phyloP scores from a whole-genome alignment of 2,888 invertebrate genomes.

The Trisateles emortualis region DNA sequence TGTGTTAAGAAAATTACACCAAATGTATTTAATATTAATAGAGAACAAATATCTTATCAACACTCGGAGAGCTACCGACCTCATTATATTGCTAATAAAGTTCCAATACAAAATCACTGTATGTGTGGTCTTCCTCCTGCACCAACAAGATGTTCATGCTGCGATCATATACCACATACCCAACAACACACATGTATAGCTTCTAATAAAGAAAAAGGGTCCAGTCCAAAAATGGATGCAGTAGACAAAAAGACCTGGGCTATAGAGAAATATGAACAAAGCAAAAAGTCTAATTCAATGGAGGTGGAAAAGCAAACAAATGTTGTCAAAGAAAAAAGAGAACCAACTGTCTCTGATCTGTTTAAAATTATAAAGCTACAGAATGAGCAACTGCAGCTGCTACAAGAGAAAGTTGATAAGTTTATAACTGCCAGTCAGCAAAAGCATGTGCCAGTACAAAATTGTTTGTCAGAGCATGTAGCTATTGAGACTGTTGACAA shows the following conservation, averaged over 20 bases:
- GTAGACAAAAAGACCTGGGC: conserved; percentile 75
- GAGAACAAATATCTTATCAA: conserved; percentile 1
- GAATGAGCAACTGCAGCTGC: conserved; percentile 88
- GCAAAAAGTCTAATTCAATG: conserved; percentile 54
- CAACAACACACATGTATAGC: conserved; percentile 26
- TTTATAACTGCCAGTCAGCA: conserved; percentile 69
- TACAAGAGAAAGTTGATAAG: conserved; percentile 89
- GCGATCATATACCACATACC: conserved; percentile 26
- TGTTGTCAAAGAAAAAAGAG: conserved; percentile 72
- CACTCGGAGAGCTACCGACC: conserved; percentile 1
- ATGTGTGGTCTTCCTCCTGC: conserved; percentile 37
- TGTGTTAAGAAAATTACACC: conserved; percentile 52
- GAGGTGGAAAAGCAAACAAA: conserved; percentile 68
- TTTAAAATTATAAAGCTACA: conserved; percentile 89
- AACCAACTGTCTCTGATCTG: conserved; percentile 87
- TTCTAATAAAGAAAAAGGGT: conserved; percentile 34
- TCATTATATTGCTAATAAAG: conserved; percentile 22
- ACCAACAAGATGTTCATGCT: conserved; percentile 42
- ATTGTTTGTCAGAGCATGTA: conserved; percentile 65
- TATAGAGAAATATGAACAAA: conserved; percentile 71
- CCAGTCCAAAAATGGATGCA: conserved; percentile 54
- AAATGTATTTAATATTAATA: neutral
- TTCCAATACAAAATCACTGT: conserved; percentile 23
- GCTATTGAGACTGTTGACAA: conserved; percentile 68
- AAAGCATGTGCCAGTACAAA: conserved; percentile 54